A percentile compares a stretch with the other conserved stretches of the same genome.
phyloP scores from a whole-genome alignment of 2,888 invertebrate genomes.

The Tiphia femorata region DNA sequence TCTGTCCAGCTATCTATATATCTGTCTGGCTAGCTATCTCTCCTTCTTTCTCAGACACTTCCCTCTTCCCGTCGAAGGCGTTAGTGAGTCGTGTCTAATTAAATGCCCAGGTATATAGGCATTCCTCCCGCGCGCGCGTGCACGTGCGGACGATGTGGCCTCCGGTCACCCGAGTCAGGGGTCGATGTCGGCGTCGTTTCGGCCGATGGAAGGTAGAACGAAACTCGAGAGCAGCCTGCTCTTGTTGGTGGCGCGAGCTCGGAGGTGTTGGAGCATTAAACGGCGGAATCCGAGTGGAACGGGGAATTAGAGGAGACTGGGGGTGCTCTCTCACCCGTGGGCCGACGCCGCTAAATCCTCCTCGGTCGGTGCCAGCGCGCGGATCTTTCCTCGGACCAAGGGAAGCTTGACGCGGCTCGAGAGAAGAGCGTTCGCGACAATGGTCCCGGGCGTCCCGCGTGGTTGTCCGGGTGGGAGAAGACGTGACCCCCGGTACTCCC shows the following conservation, averaged over 20 bases:
- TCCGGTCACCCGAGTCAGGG: too few relatives aligned
- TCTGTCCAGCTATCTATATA: too few relatives aligned
- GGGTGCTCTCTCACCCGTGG: too few relatives aligned
- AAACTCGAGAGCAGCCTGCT: slow-evolving; percentile 27
- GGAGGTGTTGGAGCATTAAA: slow-evolving; percentile 1
- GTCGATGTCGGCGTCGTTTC: too few relatives aligned
- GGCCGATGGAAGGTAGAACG: slow-evolving; percentile 4
- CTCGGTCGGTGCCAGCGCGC: too few relatives aligned
- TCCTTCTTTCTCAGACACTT: neutral
- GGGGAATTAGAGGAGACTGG: neutral
- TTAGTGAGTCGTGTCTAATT: neutral
- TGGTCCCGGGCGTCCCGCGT: neutral
- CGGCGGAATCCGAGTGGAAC: slow-evolving; percentile 11
- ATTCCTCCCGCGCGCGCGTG: neutral
- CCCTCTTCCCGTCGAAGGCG: neutral
- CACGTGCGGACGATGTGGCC: too few relatives aligned
- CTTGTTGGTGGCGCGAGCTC: too few relatives aligned
- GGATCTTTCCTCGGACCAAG: too few relatives aligned
- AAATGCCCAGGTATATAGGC: neutral
- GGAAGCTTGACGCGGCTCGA: neutral
- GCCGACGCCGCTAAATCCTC: too few relatives aligned
- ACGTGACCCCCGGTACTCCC: slow-evolving; percentile 1
- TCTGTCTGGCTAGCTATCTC: too few relatives aligned
- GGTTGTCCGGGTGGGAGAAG: neutral
- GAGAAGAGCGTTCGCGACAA: neutral